These are phyloP conservation scores for Leiothrix lutea DNA, from an alignment of 2,113 vertebrate species.

Conservation along the genomic window DNA sequence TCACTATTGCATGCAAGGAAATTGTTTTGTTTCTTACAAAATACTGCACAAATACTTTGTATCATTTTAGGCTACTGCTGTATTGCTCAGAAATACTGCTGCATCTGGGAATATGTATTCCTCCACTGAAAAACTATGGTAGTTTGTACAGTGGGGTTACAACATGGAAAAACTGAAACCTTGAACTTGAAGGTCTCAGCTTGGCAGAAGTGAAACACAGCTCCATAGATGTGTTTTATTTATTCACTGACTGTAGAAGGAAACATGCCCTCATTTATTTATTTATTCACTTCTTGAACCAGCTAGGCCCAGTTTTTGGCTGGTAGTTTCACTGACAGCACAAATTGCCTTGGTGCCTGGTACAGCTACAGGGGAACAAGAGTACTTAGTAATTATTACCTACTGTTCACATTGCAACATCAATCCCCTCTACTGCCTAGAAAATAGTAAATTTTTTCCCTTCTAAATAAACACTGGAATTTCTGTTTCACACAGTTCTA, in stretches of 20 bases:
- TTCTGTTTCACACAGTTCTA: background rate
- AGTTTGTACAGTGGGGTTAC: background rate
- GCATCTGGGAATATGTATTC: background rate
- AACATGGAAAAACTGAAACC: background rate
- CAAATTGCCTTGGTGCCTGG: background rate
- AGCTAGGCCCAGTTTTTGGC: background rate
- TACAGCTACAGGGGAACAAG: background rate
- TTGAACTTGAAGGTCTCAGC: background rate
- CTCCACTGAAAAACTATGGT: background rate
- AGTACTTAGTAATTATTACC: background rate
- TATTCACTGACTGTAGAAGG: background rate
- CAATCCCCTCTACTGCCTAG: background rate
- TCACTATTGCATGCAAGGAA: background rate
- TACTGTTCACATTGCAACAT: background rate
- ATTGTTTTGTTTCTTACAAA: background rate
- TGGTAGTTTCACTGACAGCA: background rate
- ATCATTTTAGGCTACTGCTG: background rate
- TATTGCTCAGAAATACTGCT: background rate
- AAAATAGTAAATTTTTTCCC: background rate
- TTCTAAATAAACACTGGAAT: background rate
- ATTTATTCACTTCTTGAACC: background rate
- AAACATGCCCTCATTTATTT: background rate
- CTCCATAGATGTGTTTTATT: background rate
- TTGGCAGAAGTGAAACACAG: background rate
- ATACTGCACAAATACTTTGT: background rate